Evolutionary conservation across 2,113 vertebrate genomes (phyloP).

Genomic region (Micronycteris hirsuta): DNA sequence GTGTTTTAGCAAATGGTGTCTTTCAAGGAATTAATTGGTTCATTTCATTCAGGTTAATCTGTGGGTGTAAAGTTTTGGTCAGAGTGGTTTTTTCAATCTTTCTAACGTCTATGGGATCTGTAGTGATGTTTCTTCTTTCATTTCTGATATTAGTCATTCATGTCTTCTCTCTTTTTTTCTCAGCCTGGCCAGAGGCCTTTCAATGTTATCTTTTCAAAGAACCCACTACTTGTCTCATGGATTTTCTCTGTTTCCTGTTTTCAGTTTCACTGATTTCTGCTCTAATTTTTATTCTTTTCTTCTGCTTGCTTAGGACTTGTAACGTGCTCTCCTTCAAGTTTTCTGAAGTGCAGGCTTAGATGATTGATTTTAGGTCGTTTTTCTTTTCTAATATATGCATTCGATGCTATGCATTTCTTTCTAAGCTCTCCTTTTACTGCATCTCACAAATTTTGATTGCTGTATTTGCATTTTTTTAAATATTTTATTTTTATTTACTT

Average conservation of each 20-base stretch:
- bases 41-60: background rate
- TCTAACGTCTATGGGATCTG: background rate
- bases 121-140: background rate
- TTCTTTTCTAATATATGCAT: background rate
- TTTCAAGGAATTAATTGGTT: background rate
- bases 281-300: background rate
- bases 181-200: background rate
- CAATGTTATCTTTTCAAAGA: background rate
- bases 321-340: background rate
- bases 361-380: background rate
- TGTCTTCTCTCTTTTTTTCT: background rate
- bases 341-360: background rate
- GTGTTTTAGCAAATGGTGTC: background rate
- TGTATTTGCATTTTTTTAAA: background rate
- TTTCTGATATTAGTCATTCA: background rate
- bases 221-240: background rate
- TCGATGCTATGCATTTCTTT: background rate
- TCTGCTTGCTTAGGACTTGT: background rate
- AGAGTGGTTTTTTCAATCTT: background rate
- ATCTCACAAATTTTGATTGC: background rate
- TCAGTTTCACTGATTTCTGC: background rate
- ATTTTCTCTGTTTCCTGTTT: background rate
- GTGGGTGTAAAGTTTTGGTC: fast-evolving
- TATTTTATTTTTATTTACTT: no score
- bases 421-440: background rate